A percentile compares a stretch with the other conserved stretches of the same genome.
Conservation (phyloP, 30 jellyfish, hydroid and myxozoan species). For the Aurelia aurita complex sp. Pacific region DNA sequence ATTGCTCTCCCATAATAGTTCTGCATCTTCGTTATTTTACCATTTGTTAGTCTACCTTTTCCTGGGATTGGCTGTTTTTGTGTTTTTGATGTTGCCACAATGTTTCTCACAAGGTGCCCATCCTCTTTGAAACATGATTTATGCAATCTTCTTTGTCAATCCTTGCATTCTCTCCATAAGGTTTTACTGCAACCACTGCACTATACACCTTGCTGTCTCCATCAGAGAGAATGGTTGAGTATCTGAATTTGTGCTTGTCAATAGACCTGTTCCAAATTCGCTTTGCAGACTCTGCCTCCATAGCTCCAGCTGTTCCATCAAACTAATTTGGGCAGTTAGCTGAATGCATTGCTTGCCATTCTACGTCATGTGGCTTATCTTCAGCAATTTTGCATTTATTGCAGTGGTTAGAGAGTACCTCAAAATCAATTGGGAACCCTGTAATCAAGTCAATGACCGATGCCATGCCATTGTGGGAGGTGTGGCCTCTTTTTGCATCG, state of each 20-base stretch:
- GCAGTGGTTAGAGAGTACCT: slow-evolving; percentile 8
- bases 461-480: slow-evolving; percentile 18
- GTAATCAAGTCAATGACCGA: slow-evolving; percentile 50
- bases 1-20: slow-evolving; percentile 43
- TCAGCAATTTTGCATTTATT: not conserved
- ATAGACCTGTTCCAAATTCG: too few species aligned
- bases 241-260: too few species aligned
- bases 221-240: slow-evolving; percentile 6
- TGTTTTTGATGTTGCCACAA: slow-evolving; percentile 31
- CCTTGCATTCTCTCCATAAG: not conserved
- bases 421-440: slow-evolving; percentile 33
- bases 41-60: slow-evolving; percentile 10
- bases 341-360: slow-evolving; percentile 13
- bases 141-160: slow-evolving; percentile 32
- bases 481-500: not conserved
- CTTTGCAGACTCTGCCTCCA: too few species aligned
- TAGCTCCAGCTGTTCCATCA: not conserved
- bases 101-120: not conserved
- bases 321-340: not conserved
- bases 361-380: not conserved
- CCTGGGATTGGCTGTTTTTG: slow-evolving; percentile 25
- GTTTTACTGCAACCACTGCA: not conserved
- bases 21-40: slow-evolving; percentile 30
- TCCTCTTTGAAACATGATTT: not conserved
- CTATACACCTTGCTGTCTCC: slow-evolving; percentile 50